Percentiles rank a stretch among this genome's conserved stretches.
Evolutionary conservation across 2,113 vertebrate genomes (phyloP).

Genomic region (Ibidorhyncha struthersii): DNA sequence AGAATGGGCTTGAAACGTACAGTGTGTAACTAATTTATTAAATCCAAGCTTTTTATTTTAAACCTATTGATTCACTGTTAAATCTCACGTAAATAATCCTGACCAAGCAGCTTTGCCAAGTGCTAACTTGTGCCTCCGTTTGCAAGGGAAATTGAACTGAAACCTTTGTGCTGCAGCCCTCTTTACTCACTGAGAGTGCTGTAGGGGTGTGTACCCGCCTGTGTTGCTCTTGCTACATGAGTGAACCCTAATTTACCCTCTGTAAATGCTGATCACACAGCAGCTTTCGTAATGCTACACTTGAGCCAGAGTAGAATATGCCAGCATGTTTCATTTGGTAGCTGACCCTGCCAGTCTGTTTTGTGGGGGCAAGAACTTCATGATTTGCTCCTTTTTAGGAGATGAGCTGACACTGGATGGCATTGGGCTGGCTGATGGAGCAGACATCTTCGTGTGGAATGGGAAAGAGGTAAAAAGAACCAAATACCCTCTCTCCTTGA

Average conservation of each 20-base stretch:
- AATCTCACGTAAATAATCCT: background rate
- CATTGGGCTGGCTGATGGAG: slow-evolving; percentile 78
- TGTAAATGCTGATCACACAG: background rate
- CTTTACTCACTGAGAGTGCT: background rate
- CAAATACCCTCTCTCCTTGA: background rate
- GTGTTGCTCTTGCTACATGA: background rate
- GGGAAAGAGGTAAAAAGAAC: slow-evolving; percentile 86
- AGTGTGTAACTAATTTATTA: background rate
- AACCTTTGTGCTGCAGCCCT: background rate
- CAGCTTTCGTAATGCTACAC: background rate
- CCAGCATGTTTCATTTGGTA: background rate
- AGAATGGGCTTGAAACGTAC: background rate
- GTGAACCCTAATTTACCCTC: background rate
- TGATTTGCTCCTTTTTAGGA: slow-evolving; percentile 73
- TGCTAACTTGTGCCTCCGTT: background rate
- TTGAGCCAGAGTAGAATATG: background rate
- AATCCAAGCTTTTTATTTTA: background rate
- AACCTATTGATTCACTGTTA: background rate
- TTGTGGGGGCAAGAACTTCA: background rate
- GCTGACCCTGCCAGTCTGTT: background rate
- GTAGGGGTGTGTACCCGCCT: background rate
- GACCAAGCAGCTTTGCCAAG: background rate
- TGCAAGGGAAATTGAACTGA: background rate
- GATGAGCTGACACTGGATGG: slow-evolving; percentile 79
- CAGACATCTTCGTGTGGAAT: slow-evolving; percentile 92